Evolutionary conservation across 37 sponge, comb jelly and placozoan species (phyloP).

Genomic region (Theonella swinhoei): DNA sequence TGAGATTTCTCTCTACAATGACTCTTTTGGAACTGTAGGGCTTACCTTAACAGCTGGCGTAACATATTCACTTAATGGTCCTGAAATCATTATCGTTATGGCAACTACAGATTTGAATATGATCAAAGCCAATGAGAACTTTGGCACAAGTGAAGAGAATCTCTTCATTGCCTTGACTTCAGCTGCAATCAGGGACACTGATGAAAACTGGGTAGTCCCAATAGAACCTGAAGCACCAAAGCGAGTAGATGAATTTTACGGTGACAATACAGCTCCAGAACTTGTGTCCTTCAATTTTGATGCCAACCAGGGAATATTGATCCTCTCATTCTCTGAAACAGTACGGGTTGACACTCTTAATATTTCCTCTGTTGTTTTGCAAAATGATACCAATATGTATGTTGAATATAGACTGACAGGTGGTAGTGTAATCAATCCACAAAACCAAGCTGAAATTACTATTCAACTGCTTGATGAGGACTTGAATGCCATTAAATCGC

Average conservation of each 20-base stretch:
- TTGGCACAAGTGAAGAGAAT: constrained; percentile 53
- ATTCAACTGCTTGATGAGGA: constrained; percentile 58
- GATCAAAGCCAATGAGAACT: constrained; percentile 61
- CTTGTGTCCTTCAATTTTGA: constrained; percentile 73
- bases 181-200: constrained; percentile 52
- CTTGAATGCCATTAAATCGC: constrained; percentile 53
- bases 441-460: constrained; percentile 18
- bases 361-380: constrained; percentile 51
- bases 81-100: constrained; percentile 40
- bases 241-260: not conserved
- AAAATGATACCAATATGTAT: constrained; percentile 35
- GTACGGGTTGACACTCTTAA: constrained; percentile 67
- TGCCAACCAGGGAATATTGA: constrained; percentile 50
- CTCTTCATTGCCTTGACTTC: constrained; percentile 59
- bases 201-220: constrained; percentile 57
- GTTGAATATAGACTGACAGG: constrained; percentile 55
- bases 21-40: not conserved
- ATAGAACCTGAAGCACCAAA: constrained; percentile 6
- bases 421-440: constrained; percentile 29
- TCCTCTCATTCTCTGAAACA: constrained; percentile 83
- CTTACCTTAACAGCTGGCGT: constrained; percentile 62
- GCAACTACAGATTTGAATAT: constrained; percentile 56
- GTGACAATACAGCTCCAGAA: constrained; percentile 55
- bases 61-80: constrained; percentile 37
- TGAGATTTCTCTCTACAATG: constrained; percentile 68